Evolutionary conservation across 1,140 invertebrate species (phyloP), one percentile per base, ranked within the genome.

Genomic region (Ganaspis sp.): DNA sequence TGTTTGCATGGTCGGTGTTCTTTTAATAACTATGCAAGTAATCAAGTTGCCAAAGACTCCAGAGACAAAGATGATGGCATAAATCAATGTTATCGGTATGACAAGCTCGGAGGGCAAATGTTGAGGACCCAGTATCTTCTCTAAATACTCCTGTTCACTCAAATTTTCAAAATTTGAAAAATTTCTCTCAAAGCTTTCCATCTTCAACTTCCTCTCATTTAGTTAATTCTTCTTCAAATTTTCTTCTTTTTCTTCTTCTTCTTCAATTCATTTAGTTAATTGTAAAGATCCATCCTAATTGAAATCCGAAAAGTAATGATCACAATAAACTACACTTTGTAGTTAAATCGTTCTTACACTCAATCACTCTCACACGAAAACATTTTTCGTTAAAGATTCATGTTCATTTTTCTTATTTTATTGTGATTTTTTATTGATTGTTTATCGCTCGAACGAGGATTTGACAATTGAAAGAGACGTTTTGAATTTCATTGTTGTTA

Each of bases 21-120:
- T 93, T 1, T 95, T 92, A 70, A 99, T 98, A 1, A 99, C 98
- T 37, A 96, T 92, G 85, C 97, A 98, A 9, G 98, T 98, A 1
- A 94, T 93, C 21, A 97, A 87, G 87, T 99, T 99, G 3, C 98
- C 98, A 49, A 97, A 88, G 1, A 98, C 92, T 0, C 97, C 97
- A 0, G 95, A 95, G 3, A 98, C 86, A 83, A 98, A 97, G 69
- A 98, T 97, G n/a, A 94, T 86, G 19, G 94, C 89, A 82, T 98
- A 97, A n/a, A 96, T 92, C 23, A 96, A 90, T 1, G 94, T 96
- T 70, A 96, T 92, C 4, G 95, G 93, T 29, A 93, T 83, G 4
- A 92, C 91, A 2, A 93, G 81, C 9, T 83, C 86, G 70, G 90
- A 38, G 0, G 92, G 89, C 26, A 92, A 79, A 74, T 91, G 87